These are phyloP conservation scores for Sanderia malayensis DNA, from an alignment of 30 jellyfish, hydroid and myxozoan species.

Conservation along the genomic window DNA sequence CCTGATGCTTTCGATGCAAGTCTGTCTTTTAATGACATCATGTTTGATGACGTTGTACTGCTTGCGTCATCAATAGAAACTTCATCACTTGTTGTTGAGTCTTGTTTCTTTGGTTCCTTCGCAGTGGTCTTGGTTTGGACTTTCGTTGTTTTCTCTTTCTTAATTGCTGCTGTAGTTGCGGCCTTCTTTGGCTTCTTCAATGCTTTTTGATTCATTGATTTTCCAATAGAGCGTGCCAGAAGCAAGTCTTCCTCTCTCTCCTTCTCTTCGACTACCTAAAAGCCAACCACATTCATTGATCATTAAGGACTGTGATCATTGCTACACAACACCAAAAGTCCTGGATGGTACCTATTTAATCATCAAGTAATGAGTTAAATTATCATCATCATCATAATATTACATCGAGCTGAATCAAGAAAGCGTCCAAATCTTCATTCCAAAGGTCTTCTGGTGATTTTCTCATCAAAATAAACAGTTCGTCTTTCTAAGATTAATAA, in stretches of 20 bases:
- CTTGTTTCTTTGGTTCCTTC: too few species aligned
- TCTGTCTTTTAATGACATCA: slow-evolving; percentile 77
- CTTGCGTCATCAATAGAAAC: slow-evolving; percentile 7
- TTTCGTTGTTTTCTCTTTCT: slow-evolving; percentile 17
- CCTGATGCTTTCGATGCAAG: slow-evolving; percentile 69
- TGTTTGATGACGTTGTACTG: slow-evolving; percentile 17
- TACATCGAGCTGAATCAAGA: slow-evolving; percentile 78
- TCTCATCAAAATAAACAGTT: slow-evolving; percentile 51
- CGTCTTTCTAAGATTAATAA: slow-evolving; percentile 58
- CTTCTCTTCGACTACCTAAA: slow-evolving; percentile 75
- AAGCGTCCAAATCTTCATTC: slow-evolving; percentile 70
- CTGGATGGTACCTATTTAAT: too few species aligned
- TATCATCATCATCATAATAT: slow-evolving; percentile 3
- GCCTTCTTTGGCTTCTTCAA: neutral
- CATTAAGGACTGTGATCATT: too few species aligned
- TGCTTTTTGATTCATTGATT: slow-evolving; percentile 28
- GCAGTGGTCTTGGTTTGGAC: too few species aligned
- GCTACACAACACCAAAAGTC: too few species aligned
- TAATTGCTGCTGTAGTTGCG: neutral
- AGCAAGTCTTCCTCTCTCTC: slow-evolving; percentile 63
- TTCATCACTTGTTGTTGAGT: neutral
- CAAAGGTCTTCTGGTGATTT: slow-evolving; percentile 91
- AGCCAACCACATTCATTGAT: too few species aligned
- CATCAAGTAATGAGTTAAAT: too few species aligned
- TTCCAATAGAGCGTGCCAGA: slow-evolving; percentile 33